These are phyloP conservation scores for Drosophila miranda DNA, from an alignment of 1,140 invertebrate genomes.

Conservation along the genomic window DNA sequence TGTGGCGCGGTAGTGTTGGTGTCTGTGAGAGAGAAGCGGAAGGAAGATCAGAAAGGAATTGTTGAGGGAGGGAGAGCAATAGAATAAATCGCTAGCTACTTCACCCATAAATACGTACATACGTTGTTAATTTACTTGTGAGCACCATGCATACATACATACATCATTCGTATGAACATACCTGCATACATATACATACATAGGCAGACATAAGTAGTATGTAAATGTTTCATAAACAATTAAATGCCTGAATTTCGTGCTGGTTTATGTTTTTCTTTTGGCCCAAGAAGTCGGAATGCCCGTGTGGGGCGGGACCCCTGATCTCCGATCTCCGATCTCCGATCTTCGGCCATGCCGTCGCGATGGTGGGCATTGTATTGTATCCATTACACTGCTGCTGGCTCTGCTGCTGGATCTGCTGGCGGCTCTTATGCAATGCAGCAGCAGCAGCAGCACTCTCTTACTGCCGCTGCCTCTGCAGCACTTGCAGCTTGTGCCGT, in stretches of 20 bases:
- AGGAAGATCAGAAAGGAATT: too few relatives aligned
- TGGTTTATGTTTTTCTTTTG: not conserved
- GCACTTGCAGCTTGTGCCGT: conserved; percentile 67
- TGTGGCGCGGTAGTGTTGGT: too few relatives aligned
- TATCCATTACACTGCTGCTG: conserved; percentile 33
- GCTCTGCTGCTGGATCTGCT: conserved; percentile 16
- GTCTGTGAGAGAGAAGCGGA: too few relatives aligned
- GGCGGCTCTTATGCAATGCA: conserved; percentile 11
- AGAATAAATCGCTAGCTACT: too few relatives aligned
- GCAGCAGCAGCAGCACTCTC: conserved; percentile 8
- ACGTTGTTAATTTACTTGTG: too few relatives aligned
- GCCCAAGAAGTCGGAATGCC: not conserved
- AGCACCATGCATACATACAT: too few relatives aligned
- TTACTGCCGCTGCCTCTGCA: conserved; percentile 27
- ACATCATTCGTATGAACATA: too few relatives aligned
- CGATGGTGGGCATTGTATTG: conserved; percentile 6
- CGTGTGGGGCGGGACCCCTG: not conserved
- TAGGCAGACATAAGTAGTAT: too few relatives aligned
- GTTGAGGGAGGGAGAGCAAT: too few relatives aligned
- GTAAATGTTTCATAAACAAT: too few relatives aligned
- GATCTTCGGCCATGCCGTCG: conserved; percentile 7
- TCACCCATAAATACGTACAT: too few relatives aligned
- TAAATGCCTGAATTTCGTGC: not conserved
- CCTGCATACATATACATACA: too few relatives aligned
- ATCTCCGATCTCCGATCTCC: conserved; percentile 11